A percentile compares a stretch with the other conserved stretches of the same genome.
These are phyloP conservation scores for Eupithecia subumbrata DNA, from an alignment of 2,888 invertebrate species.

Conservation along the genomic window DNA sequence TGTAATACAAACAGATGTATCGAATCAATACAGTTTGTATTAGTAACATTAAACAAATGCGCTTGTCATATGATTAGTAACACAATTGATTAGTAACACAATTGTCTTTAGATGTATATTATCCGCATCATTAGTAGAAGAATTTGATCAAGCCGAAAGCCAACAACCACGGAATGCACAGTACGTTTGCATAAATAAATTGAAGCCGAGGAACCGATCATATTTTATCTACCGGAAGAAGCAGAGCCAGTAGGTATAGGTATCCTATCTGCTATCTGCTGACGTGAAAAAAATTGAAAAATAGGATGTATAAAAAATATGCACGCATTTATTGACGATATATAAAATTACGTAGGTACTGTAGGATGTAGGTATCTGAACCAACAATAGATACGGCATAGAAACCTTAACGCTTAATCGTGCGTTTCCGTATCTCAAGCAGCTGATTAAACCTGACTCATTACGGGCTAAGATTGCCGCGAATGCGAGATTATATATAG, in stretches of 20 bases:
- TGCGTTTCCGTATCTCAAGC: conserved; percentile 38
- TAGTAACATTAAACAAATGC: conserved; percentile 11
- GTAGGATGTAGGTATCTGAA: neutral
- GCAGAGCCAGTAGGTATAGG: neutral
- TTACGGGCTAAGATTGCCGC: conserved; percentile 28
- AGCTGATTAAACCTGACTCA: conserved; percentile 40
- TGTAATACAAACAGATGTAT: conserved; percentile 36
- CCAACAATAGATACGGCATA: conserved; percentile 17
- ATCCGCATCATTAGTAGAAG: neutral
- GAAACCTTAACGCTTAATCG: conserved; percentile 36
- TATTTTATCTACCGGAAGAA: neutral
- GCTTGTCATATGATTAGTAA: neutral
- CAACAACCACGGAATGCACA: neutral
- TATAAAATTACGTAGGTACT: neutral
- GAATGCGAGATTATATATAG: conserved; percentile 33
- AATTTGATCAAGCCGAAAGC: neutral
- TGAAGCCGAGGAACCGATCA: neutral
- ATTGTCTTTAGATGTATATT: neutral
- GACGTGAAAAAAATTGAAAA: neutral
- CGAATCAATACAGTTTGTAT: conserved; percentile 16
- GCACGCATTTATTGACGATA: neutral
- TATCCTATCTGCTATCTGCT: no score
- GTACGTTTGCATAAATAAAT: conserved; percentile 5
- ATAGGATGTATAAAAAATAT: neutral
- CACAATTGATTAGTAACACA: neutral